Evolutionary conservation across 1,140 invertebrate species (phyloP), one percentile per base, ranked within the genome.

Genomic region (Drosophila ambigua): DNA sequence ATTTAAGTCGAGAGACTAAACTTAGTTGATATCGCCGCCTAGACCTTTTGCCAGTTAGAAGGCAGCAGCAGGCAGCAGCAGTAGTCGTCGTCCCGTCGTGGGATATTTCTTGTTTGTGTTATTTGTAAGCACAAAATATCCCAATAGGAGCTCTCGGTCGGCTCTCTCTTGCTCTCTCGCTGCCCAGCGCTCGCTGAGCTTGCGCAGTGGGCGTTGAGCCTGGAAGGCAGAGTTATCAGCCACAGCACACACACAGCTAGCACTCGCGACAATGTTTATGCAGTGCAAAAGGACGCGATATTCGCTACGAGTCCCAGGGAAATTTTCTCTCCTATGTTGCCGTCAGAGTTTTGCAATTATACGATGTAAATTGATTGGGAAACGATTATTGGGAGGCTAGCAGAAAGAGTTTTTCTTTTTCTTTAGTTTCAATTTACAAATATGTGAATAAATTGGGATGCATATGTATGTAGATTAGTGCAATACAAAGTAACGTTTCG

Each of bases 1-100:
- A 88, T 88, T 87, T 82, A 59, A 68, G 79, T 74, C 82, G 68
- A 72, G 79, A 77, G 82, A 87, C 82, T 87, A 74, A 87, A 87
- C 61, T 53, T 62, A 81, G 62, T 61, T 68, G 62, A 65, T 60
- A 52, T 39, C 55, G 39, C 52, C 26, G 55, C 50, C 44, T 51
- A 60, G 71, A 79, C 83, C 82, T 62, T 88, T 87, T 87, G 82
- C 65, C 83, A 87, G 83, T 81, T 78, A 43, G 48, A 66, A 54
- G 76, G 49, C 26, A 11, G 41, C 50, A 39, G 35, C 35, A 11
- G 43, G 31, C 31, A 35, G 31, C 31, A 35, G 31, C 9, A 35
- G 31, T 9, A 35, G 53, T 16, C 41, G 53, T 16, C 28, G 35
- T 48, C 50, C 49, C 53, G 58, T 48, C 49, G 39, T 50, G 48